Base-by-base conservation (phyloP, 2,797 vertebrate species). In the Ptychobarbus kaznakovi region DNA sequence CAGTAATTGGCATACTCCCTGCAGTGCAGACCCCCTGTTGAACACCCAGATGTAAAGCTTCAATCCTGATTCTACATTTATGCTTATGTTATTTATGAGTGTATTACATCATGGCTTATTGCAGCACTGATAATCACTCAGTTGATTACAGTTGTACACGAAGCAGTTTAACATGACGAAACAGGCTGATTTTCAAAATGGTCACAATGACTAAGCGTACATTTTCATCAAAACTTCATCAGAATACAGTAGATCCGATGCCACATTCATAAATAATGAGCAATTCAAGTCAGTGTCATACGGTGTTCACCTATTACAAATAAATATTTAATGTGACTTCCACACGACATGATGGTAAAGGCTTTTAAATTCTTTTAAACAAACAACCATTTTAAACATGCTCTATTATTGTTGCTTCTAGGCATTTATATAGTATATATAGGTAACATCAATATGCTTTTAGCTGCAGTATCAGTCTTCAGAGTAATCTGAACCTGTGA, bases 201-300 rank as follows among this genome's bases (percentile, higher is more conserved):
- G 25, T 80, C 28, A 32, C 42, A 7, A 49, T 46, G 78, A 80
- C 25, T 65, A 11, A 22, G 32, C 6, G 15, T 46, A 18, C 7
- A 38, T 1, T 38, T 49, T 61, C 56, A 49, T 61, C 40, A 74
- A 16, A 66, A 18, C 20, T 51, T 83, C n/a, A 76, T 66, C 49
- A 15, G 3, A 56, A 77, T 68, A 44, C 42, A 44, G 42, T 11
- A 46, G 25, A 74, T 56, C 10, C 49, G 58, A 6, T 12, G n/a
- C 3, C 49, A 44, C 66, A 56, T 53, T 63, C 70, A 76, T 66
- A 20, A 76, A 76, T 83, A 76, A 83, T 75, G 22, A 76, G 63
- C 22, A 42, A 25, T 40, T 83, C 44, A 25, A 76, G 72, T 75
- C 42, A 75, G 28, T 82, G 69, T 82, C 42, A 49, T 46, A 65